Evolutionary conservation across 2,797 vertebrate species (phyloP), one percentile per base, ranked within the genome.

Genomic region (Pangasius djambal): DNA sequence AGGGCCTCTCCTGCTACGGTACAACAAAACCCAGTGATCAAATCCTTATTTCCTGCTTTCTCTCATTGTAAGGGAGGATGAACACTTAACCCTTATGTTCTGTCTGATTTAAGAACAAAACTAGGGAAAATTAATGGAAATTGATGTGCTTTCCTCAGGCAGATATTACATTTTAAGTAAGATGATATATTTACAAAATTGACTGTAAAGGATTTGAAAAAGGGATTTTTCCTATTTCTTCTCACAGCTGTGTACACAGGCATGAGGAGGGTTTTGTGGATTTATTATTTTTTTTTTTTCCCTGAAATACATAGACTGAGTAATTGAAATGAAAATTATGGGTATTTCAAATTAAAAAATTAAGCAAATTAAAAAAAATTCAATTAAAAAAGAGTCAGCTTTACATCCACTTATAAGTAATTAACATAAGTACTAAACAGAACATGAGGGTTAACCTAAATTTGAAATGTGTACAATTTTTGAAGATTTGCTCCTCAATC

Each of bases 1-100:
- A 97, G 98, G 85, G 98, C 98, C 74, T 99, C 98, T 52, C 98
- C 98, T 28, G 98, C 98, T 91, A 99, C 98, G 95, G 98, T 99
- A 95, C 28, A 69, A 16, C 18, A 31, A 55, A 81, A 81, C 4
- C 0, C 40, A 31, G 15, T 20, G 18, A 61, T 70, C 12, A 40
- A 57, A 57, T 85, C 67, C 40, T 83, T 48, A 12, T 48, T 9
- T 9, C 10, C 8, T 50, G 40, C 82, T 65, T 65, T 83, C 40
- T 63, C 37, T 61, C 25, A 20, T 18, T n/a, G 61, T 85, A 28
- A 74, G n/a, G 7, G 37, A 63, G 59, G 22, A 83, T 7, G 13
- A 65, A 65, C 25, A 16, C 25, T 48, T 65, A 83, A 83, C 82
- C 40, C 61, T 67, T n/a, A 18, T 67, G 37, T 67, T 67, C 40